Conservation (phyloP, 2,113 vertebrate species). For the Boulengeromyrus knoepffleri region DNA sequence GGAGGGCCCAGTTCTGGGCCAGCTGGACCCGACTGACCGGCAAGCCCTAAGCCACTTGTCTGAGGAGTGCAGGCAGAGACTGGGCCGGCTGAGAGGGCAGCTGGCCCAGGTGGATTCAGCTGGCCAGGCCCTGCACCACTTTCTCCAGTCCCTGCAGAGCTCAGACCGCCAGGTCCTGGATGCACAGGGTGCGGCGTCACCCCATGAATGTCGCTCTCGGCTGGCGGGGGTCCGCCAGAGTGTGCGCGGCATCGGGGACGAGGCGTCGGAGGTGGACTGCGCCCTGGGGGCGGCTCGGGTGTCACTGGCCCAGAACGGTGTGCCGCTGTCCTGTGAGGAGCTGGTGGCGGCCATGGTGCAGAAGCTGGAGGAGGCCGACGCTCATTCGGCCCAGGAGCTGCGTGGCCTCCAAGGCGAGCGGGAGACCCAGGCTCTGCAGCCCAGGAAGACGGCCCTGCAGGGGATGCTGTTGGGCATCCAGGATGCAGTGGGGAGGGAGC, state of each 20-base stretch:
- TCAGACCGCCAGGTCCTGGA: conserved; percentile 36
- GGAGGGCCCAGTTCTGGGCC: conserved; percentile 26
- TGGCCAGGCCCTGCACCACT: conserved; percentile 54
- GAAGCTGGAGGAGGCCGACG: conserved; percentile 37
- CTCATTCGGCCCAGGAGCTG: conserved; percentile 28
- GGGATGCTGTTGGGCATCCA: conserved; percentile 63
- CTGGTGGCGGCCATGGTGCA: conserved; percentile 44
- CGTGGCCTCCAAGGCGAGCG: conserved; percentile 41
- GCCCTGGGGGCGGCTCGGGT: conserved; percentile 40
- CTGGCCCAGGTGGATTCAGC: conserved; percentile 47
- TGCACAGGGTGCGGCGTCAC: background rate
- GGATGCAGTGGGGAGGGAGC: conserved; percentile 55
- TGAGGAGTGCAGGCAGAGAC: conserved; percentile 44
- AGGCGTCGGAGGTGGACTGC: conserved; percentile 53
- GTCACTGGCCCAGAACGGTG: conserved; percentile 35
- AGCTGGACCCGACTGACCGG: conserved; percentile 46
- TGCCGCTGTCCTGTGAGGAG: conserved; percentile 47
- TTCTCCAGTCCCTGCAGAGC: conserved; percentile 58
- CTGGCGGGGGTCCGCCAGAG: conserved; percentile 32
- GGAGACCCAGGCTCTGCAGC: conserved; percentile 37
- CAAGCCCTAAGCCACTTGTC: conserved; percentile 43
- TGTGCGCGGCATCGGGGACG: conserved; percentile 39
- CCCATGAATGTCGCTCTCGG: background rate
- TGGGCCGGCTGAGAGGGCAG: conserved; percentile 53
- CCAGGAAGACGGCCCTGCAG: conserved; percentile 55